Evolutionary conservation across 37 sponge, comb jelly and placozoan genomes (phyloP).

Genomic region (Bolinopsis microptera): DNA sequence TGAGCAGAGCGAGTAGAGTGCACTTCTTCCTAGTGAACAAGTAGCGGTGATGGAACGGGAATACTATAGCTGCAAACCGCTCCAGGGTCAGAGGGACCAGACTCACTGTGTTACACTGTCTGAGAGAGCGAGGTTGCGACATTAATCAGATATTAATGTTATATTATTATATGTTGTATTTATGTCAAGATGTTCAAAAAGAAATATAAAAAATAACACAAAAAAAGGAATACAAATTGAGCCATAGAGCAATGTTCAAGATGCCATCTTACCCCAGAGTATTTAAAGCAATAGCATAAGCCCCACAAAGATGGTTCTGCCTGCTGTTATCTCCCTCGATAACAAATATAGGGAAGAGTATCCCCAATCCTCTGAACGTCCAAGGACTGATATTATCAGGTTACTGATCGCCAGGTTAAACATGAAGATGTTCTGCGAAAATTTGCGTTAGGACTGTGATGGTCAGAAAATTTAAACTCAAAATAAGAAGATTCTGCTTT

Average conservation of each 20-base stretch:
- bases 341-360: slow-evolving; percentile 1
- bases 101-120: slow-evolving; percentile 19
- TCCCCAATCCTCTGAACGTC: slow-evolving; percentile 30
- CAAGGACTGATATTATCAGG: neutral
- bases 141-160: too few relatives aligned
- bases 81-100: slow-evolving; percentile 14
- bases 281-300: slow-evolving; percentile 20
- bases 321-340: neutral
- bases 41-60: slow-evolving; percentile 14
- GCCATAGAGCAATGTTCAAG: too few relatives aligned
- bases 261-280: slow-evolving; percentile 25
- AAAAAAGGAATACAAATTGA: too few relatives aligned
- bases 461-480: too few relatives aligned
- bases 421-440: slow-evolving; percentile 16
- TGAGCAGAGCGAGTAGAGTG: neutral
- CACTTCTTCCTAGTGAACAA: slow-evolving; percentile 3
- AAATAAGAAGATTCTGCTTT: too few relatives aligned
- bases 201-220: too few relatives aligned
- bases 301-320: slow-evolving; percentile 10
- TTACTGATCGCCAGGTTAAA: slow-evolving; percentile 27
- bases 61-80: neutral
- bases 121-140: neutral
- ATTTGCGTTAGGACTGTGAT: too few relatives aligned
- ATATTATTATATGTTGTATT: too few relatives aligned
- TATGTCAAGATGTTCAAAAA: too few relatives aligned